Conservation (phyloP, 1,140 invertebrate genomes). For the Schmidtea mediterranea region DNA sequence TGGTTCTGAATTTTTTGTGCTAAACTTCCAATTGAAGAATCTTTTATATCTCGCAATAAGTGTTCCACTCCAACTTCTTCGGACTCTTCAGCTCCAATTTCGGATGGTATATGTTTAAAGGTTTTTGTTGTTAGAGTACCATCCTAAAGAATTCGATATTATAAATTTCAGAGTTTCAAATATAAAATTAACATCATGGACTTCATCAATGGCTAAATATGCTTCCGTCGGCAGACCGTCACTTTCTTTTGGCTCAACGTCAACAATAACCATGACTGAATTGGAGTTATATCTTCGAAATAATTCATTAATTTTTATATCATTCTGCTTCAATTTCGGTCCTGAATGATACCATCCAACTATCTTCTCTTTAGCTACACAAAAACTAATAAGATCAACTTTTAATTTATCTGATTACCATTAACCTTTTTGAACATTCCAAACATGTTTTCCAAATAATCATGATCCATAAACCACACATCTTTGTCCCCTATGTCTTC, state of each 20-base stretch:
- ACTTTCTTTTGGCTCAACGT: conserved; percentile 85
- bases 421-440: conserved; percentile 99
- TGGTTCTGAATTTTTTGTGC: conserved; percentile 92
- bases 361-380: conserved; percentile 63
- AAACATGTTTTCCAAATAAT: conserved; percentile 98
- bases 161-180: too few relatives aligned
- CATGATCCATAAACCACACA: conserved; percentile 97
- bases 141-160: too few relatives aligned
- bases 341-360: conserved; percentile 99
- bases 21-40: conserved; percentile 86
- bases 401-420: too few relatives aligned
- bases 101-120: conserved; percentile 94
- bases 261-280: conserved; percentile 88
- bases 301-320: conserved; percentile 89
- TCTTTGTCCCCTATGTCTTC: conserved; percentile 96
- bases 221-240: conserved; percentile 80
- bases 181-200: too few relatives aligned
- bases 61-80: conserved; percentile 99
- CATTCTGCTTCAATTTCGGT: conserved; percentile 89
- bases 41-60: conserved; percentile 78
- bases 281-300: conserved; percentile 79
- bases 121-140: conserved; percentile 95
- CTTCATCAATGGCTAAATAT: conserved; percentile 89
- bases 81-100: conserved; percentile 99
- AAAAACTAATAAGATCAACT: too few relatives aligned